phyloP scores from a whole-genome alignment of 2,888 invertebrate species.

The Frankliniella fusca region DNA sequence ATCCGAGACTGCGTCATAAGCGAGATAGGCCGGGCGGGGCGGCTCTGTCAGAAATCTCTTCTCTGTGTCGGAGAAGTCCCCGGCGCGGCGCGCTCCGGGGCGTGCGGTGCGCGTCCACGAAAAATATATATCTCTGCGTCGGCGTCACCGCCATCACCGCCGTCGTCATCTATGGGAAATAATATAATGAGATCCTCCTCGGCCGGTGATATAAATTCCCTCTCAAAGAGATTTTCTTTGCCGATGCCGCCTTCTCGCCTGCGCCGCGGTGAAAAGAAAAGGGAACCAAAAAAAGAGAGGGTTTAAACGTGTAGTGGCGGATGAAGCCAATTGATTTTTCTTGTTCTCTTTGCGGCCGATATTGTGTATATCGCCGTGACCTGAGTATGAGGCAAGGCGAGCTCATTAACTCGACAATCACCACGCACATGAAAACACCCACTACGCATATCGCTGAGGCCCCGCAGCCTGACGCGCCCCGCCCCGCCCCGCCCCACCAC shows the following conservation, averaged over 20 bases:
- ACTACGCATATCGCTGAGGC: too few species aligned
- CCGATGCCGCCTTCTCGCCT: neutral
- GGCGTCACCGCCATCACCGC: neutral
- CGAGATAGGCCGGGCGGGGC: neutral
- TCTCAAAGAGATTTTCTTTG: neutral
- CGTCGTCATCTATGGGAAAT: neutral
- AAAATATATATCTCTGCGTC: neutral
- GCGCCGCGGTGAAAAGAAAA: neutral
- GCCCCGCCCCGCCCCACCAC: too few species aligned
- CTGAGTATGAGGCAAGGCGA: neutral
- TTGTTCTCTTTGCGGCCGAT: neutral
- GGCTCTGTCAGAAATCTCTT: neutral
- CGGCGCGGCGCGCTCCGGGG: neutral
- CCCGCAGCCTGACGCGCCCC: too few species aligned
- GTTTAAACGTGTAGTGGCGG: too few species aligned
- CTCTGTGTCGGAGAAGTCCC: too few species aligned
- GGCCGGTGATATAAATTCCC: neutral
- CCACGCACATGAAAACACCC: too few species aligned
- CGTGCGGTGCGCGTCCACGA: neutral
- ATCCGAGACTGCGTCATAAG: neutral
- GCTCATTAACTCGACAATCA: too few species aligned
- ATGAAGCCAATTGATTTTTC: too few species aligned
- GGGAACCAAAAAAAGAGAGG: neutral
- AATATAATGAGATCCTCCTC: conserved; percentile 7
- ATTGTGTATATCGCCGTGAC: neutral